Evolutionary conservation across 1,140 invertebrate species (phyloP).

Genomic region (Brachionus angularis): DNA sequence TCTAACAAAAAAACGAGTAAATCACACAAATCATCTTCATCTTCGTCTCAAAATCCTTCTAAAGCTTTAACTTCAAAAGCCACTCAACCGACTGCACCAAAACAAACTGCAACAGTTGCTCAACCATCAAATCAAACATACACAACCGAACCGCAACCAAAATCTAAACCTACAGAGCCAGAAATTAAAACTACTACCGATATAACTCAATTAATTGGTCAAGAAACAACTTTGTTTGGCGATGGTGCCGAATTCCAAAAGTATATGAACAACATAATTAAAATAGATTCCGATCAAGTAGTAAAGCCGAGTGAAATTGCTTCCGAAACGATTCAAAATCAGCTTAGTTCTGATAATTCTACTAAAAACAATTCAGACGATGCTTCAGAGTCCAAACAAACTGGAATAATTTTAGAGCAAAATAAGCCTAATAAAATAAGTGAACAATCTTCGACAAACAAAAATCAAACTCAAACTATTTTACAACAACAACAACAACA

Average conservation of each 20-base stretch:
- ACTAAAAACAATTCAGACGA: slow-evolving; percentile 36
- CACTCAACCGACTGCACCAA: background rate
- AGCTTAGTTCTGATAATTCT: slow-evolving; percentile 10
- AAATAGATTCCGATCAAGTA: slow-evolving; percentile 16
- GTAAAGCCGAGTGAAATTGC: background rate
- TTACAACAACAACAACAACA: too few species aligned
- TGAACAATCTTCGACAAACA: too few species aligned
- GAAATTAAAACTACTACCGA: background rate
- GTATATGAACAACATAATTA: slow-evolving; percentile 32
- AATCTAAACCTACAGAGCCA: background rate
- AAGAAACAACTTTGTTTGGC: background rate
- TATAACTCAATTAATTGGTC: background rate
- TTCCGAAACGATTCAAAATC: background rate
- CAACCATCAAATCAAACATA: background rate
- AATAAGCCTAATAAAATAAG: background rate
- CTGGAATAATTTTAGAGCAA: background rate
- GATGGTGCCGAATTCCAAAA: slow-evolving; percentile 29
- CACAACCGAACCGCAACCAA: background rate
- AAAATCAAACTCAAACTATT: too few species aligned
- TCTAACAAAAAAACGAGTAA: slow-evolving; percentile 42
- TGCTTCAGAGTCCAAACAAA: background rate
- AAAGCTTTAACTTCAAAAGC: background rate
- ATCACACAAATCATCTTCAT: slow-evolving; percentile 32
- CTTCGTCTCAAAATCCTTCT: background rate
- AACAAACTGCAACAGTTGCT: slow-evolving; percentile 5